phyloP scores from a whole-genome alignment of 2,888 invertebrate genomes.

The Bruchidius siliquastri region DNA sequence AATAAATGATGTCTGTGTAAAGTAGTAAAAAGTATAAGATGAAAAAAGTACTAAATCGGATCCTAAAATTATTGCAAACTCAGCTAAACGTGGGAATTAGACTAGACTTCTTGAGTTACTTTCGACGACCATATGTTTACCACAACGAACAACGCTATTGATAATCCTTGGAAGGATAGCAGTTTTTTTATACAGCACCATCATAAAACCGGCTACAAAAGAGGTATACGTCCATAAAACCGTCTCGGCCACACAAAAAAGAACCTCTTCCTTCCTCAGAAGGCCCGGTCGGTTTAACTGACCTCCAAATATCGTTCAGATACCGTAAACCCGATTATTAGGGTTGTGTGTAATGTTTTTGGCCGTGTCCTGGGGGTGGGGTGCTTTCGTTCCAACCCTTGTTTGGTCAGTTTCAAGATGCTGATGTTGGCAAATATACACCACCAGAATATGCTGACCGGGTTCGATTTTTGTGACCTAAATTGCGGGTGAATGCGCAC shows the following conservation, averaged over 20 bases:
- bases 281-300: slow-evolving; percentile 14
- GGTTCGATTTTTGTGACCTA: neutral
- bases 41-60: no score
- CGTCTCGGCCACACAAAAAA: neutral
- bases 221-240: neutral
- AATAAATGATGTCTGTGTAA: no score
- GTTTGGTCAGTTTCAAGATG: slow-evolving; percentile 15
- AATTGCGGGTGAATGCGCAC: neutral
- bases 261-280: neutral
- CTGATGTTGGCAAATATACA: slow-evolving; percentile 7
- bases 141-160: neutral
- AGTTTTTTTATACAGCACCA: neutral
- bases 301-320: slow-evolving; percentile 36
- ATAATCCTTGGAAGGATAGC: neutral
- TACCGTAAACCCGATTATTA: slow-evolving; percentile 36
- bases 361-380: slow-evolving; percentile 29
- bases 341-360: slow-evolving; percentile 42
- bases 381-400: slow-evolving; percentile 13
- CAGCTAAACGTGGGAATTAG: no score
- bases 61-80: no score
- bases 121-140: neutral
- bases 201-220: neutral
- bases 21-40: no score
- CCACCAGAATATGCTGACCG: neutral
- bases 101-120: no score